phyloP scores from a whole-genome alignment of 2,888 invertebrate genomes.

The Cyaniris semiargus region DNA sequence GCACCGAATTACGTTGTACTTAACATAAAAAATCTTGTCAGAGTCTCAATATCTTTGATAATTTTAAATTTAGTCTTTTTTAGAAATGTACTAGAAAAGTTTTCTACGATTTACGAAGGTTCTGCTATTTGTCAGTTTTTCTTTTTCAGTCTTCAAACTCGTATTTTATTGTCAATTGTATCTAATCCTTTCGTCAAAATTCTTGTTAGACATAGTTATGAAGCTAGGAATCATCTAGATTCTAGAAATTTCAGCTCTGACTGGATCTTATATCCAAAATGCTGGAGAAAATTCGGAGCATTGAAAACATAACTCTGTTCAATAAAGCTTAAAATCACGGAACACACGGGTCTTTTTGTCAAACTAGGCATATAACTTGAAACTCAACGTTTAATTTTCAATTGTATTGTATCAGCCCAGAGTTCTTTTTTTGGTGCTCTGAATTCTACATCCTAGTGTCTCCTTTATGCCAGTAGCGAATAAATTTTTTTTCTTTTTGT shows the following conservation, averaged over 20 bases:
- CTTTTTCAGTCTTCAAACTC: neutral
- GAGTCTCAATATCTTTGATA: neutral
- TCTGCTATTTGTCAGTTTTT: neutral
- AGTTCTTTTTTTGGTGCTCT: neutral
- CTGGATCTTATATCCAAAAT: no score
- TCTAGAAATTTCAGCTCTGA: neutral
- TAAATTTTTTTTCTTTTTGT: conserved; percentile 62
- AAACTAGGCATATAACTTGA: no score
- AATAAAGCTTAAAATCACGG: no score
- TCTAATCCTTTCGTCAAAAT: no score
- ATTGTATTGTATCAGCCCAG: no score
- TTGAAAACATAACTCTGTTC: neutral
- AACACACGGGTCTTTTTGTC: no score
- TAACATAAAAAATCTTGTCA: neutral
- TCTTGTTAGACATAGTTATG: no score
- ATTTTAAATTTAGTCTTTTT: neutral
- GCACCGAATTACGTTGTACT: no score
- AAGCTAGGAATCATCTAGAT: neutral
- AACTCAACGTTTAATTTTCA: no score
- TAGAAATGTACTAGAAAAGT: neutral
- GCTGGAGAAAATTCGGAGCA: neutral
- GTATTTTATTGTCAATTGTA: no score
- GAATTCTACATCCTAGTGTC: neutral
- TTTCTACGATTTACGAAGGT: neutral
- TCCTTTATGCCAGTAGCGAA: conserved; percentile 29